Conservation (phyloP, 1,140 invertebrate species). For the Scaptomyza pallida region DNA sequence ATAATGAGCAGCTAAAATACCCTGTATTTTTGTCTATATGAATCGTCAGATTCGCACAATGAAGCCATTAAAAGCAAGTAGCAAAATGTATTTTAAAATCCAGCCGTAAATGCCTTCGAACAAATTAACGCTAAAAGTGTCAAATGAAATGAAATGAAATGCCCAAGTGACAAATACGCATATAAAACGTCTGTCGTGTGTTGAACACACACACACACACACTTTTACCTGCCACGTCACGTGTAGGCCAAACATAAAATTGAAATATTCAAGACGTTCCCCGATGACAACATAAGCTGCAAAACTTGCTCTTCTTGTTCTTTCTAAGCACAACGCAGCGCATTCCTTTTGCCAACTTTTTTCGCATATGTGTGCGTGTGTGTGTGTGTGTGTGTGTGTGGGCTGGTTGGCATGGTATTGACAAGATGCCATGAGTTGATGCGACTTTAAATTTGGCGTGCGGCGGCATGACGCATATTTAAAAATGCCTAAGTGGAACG, state of each 20-base stretch:
- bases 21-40: not conserved
- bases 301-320: slow-evolving; percentile 7
- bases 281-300: slow-evolving; percentile 18
- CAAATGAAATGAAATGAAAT: slow-evolving; percentile 77
- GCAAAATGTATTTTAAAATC: not conserved
- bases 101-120: slow-evolving; percentile 18
- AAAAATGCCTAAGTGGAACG: slow-evolving; percentile 69
- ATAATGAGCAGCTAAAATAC: no score
- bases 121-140: slow-evolving; percentile 47
- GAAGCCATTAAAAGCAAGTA: not conserved
- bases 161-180: slow-evolving; percentile 63
- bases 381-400: not conserved
- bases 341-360: no score
- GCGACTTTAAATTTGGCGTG: slow-evolving; percentile 57
- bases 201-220: slow-evolving; percentile 3
- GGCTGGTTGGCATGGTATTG: slow-evolving; percentile 33
- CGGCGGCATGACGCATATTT: slow-evolving; percentile 40
- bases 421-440: slow-evolving; percentile 59
- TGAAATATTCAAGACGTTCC: slow-evolving; percentile 62
- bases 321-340: no score
- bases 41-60: not conserved
- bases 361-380: not conserved
- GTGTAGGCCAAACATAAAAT: slow-evolving; percentile 74
- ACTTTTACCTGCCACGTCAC: slow-evolving; percentile 62
- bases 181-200: not conserved